phyloP scores from a whole-genome alignment of 2,113 vertebrate genomes.

The Microtus richardsoni region DNA sequence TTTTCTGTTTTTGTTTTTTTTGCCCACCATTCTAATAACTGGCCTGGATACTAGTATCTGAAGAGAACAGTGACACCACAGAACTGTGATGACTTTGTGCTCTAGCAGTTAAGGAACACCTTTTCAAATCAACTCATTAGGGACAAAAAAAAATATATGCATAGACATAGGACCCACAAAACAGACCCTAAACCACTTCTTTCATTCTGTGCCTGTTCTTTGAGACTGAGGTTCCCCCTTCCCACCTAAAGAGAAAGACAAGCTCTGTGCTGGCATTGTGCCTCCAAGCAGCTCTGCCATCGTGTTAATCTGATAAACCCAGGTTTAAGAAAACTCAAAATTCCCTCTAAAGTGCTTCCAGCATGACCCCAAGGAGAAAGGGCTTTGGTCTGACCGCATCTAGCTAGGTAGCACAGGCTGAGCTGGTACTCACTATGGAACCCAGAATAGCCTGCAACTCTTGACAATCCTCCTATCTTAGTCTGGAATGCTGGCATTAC shows the following conservation, averaged over 20 bases:
- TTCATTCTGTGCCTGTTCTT: not conserved
- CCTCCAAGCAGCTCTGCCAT: not conserved
- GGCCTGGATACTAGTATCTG: no score
- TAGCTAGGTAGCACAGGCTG: not conserved
- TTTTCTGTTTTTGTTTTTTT: not conserved
- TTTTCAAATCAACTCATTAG: constrained; percentile 7
- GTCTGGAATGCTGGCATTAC: not conserved
- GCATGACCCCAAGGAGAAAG: not conserved
- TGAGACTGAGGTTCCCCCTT: not conserved
- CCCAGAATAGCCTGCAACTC: not conserved
- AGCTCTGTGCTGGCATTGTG: not conserved
- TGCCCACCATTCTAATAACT: not conserved
- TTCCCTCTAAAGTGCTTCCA: not conserved
- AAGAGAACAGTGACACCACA: not conserved
- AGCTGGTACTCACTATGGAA: not conserved
- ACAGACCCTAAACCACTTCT: not conserved
- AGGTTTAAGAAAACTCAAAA: not conserved
- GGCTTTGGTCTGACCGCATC: not conserved
- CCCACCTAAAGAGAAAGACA: not conserved
- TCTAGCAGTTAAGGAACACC: constrained; percentile 34
- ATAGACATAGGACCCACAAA: not conserved
- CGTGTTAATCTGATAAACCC: not conserved
- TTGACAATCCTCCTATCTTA: not conserved
- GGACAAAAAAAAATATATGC: not conserved
- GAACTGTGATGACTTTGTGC: not conserved